These are phyloP conservation scores for Scaptomyza cyrtandrae DNA, from an alignment of 2,888 invertebrate genomes.

Conservation along the genomic window DNA sequence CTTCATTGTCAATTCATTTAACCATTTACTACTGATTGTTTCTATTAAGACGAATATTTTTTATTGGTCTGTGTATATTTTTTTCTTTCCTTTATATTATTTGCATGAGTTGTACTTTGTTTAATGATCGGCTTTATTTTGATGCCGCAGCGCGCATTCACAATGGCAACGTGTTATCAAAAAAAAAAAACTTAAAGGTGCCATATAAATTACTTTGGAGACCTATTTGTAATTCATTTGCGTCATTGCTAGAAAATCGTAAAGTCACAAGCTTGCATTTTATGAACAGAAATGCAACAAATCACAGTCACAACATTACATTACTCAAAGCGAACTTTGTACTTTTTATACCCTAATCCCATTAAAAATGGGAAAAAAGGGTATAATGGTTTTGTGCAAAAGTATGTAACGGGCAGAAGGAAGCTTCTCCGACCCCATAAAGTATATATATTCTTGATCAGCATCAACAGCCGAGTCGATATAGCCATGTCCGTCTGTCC, in stretches of 20 bases:
- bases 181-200: slow-evolving; percentile 27
- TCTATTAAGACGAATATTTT: slow-evolving; percentile 10
- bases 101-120: slow-evolving; percentile 48
- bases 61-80: background rate
- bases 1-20: slow-evolving; percentile 25
- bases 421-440: too few species aligned
- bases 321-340: slow-evolving; percentile 21
- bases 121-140: slow-evolving; percentile 43
- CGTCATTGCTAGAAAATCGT: slow-evolving; percentile 40
- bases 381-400: too few species aligned
- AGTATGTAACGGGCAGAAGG: too few species aligned
- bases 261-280: slow-evolving; percentile 28
- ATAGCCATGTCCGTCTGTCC: too few species aligned
- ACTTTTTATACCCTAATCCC: too few species aligned
- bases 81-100: slow-evolving; percentile 15
- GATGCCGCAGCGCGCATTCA: slow-evolving; percentile 27
- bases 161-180: slow-evolving; percentile 24
- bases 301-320: slow-evolving; percentile 48
- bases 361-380: too few species aligned
- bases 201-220: slow-evolving; percentile 36
- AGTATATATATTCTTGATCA: too few species aligned
- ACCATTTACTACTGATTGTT: slow-evolving; percentile 21
- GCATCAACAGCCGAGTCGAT: too few species aligned
- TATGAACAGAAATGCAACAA: slow-evolving; percentile 19
- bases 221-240: slow-evolving; percentile 38